Evolutionary conservation across 2,113 vertebrate genomes (phyloP), one percentile per base, ranked within the genome.

Genomic region (Phalacrocorax pelagicus): DNA sequence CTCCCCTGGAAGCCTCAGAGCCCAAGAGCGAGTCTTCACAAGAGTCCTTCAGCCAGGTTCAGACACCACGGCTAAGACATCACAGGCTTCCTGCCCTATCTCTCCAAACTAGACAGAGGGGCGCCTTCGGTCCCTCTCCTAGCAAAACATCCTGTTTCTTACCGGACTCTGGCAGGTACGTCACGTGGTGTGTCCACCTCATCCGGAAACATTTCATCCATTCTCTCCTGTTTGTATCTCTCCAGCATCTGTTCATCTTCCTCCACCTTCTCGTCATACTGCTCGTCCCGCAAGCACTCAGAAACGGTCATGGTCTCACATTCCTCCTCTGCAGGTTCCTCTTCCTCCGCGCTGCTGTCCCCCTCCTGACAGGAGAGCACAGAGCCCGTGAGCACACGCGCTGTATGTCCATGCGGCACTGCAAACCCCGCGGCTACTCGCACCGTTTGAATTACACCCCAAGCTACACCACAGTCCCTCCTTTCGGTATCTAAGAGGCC

Each of bases 121-220:
- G 61, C 0, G 0, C 67, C 36, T 52, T 30, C 32, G 74, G 42
- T 54, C 67, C 29, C 47, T 46, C 81, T 73, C 52, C 73, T 59
- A 77, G 16, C 36, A 47, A 15, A 49, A 13, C 24, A 29, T 8
- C 20, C 29, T 4, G 5, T 44, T 75, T 71, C 97, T 94, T 57
- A 99, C 99, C 99, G 98, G 94, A 98, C 97, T 96, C 98, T 98
- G 69, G 99, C 99, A 23, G 98, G 40, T 21, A 97, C 57, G 1
- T 99, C 98, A 8, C 98, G 97, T 5, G 99, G 99, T 0, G 99
- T 99, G 97, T 99, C 99, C 96, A 99, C 97, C 97, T 99, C 99
- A 83, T 99, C 99, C 0, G 99, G 99, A 94, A 99, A 99, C 98
- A 99, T 98, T 81, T 99, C 99, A 89, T 99, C 98, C 65, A 99